These are phyloP conservation scores for Monopterus albus DNA, from an alignment of 2,113 vertebrate species.

Conservation along the genomic window DNA sequence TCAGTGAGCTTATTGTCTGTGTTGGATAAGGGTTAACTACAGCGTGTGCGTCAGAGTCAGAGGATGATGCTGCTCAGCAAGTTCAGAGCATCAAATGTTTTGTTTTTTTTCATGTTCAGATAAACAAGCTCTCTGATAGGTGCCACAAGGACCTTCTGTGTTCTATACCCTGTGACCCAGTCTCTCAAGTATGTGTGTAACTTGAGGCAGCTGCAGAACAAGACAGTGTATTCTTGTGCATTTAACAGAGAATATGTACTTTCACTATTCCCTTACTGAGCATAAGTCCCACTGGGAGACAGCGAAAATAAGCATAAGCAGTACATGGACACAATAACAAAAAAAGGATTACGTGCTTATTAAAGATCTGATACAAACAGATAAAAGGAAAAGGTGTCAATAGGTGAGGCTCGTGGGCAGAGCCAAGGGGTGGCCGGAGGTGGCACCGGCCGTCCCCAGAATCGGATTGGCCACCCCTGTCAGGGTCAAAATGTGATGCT, in stretches of 20 bases:
- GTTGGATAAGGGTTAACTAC: background rate
- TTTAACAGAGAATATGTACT: background rate
- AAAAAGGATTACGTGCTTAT: background rate
- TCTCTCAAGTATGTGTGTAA: background rate
- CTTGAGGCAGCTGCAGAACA: background rate
- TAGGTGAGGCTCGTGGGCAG: too few species aligned
- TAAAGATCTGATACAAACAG: background rate
- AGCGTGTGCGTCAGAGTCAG: constrained; percentile 24
- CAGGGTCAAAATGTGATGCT: too few species aligned
- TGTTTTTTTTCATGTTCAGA: background rate
- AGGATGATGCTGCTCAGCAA: background rate
- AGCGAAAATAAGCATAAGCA: background rate
- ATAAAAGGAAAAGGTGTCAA: background rate
- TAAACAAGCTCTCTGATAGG: background rate
- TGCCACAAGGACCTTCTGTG: background rate
- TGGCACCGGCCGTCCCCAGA: too few species aligned
- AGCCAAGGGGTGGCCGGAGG: too few species aligned
- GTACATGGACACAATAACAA: background rate
- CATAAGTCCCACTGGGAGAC: background rate
- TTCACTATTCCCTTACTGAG: background rate
- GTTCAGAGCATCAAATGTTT: background rate
- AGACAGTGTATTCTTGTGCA: background rate
- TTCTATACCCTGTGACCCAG: background rate
- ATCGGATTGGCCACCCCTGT: too few species aligned
- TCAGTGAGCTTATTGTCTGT: constrained; percentile 12